Evolutionary conservation across 2,797 vertebrate species (phyloP).

Genomic region (Xerus rutilus): DNA sequence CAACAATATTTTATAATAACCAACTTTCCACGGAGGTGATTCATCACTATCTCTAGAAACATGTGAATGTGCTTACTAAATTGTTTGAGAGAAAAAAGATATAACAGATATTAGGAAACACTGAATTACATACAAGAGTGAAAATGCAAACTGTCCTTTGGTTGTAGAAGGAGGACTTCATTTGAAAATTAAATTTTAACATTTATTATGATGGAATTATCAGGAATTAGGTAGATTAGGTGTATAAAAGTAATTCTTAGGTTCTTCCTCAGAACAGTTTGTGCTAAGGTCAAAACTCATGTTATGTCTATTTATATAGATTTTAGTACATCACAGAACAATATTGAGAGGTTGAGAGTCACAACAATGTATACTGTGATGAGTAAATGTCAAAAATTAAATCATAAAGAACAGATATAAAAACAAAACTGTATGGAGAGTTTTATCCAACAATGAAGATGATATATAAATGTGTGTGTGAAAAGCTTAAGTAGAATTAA

Average conservation of each 20-base stretch:
- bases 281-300: background rate
- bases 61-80: background rate
- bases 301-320: background rate
- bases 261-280: background rate
- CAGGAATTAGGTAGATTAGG: background rate
- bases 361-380: background rate
- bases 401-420: background rate
- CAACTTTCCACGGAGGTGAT: background rate
- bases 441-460: background rate
- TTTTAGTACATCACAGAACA: background rate
- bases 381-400: background rate
- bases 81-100: background rate
- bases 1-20: background rate
- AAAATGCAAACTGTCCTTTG: background rate
- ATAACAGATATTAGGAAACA: background rate
- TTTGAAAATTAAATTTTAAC: constrained; percentile 1
- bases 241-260: background rate
- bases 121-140: background rate
- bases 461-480: background rate
- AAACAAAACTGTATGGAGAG: background rate
- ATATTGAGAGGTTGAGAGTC: background rate
- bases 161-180: background rate
- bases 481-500: background rate
- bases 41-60: background rate
- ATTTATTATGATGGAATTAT: background rate